phyloP scores from a whole-genome alignment of 2,113 vertebrate genomes.

The Puffinus mauretanicus region DNA sequence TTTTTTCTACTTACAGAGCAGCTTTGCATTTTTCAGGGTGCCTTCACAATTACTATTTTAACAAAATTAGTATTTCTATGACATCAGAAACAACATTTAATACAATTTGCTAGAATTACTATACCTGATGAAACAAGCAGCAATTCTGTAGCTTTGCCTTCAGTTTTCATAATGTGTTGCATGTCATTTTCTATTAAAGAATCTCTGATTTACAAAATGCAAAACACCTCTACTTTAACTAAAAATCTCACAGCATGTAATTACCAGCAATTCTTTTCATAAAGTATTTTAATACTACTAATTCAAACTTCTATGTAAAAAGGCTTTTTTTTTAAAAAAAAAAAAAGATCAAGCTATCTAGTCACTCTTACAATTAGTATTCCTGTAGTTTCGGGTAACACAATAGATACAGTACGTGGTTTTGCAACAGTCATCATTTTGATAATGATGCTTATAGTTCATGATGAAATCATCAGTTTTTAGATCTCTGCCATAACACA shows the following conservation, averaged over 20 bases:
- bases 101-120: slow-evolving; percentile 41
- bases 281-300: slow-evolving; percentile 18
- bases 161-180: not conserved
- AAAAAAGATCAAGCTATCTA: not conserved
- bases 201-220: slow-evolving; percentile 21
- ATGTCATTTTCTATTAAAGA: not conserved
- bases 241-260: slow-evolving; percentile 1
- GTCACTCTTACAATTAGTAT: slow-evolving; percentile 43
- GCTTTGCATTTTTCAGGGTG: not conserved
- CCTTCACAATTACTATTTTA: not conserved
- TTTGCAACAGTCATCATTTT: slow-evolving; percentile 81
- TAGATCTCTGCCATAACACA: slow-evolving; percentile 83
- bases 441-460: slow-evolving; percentile 73
- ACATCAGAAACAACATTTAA: slow-evolving; percentile 5
- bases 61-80: slow-evolving; percentile 16
- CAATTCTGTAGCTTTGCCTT: slow-evolving; percentile 44
- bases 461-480: slow-evolving; percentile 81
- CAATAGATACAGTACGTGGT: slow-evolving; percentile 68
- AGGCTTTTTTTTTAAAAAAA: not conserved
- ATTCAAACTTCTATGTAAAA: not conserved
- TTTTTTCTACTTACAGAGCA: slow-evolving; percentile 3
- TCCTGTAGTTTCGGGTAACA: slow-evolving; percentile 62
- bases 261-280: slow-evolving; percentile 19
- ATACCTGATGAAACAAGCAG: slow-evolving; percentile 61
- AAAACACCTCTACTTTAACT: not conserved